phyloP scores from a whole-genome alignment of 35 echinoderm and acorn worm genomes.

The Apostichopus parvimensis region DNA sequence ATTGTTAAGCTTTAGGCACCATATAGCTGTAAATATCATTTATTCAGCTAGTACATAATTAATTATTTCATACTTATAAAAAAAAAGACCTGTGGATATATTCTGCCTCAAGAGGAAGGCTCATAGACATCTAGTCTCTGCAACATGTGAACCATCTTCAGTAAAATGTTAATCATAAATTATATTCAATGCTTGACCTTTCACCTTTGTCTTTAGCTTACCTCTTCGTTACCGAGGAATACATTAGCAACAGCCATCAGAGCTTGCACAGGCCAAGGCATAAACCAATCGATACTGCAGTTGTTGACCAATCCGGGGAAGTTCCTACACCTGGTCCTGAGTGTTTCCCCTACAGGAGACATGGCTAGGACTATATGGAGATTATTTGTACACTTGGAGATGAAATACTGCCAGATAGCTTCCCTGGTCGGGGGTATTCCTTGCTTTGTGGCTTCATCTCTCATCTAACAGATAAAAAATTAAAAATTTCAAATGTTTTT shows the following conservation, averaged over 20 bases:
- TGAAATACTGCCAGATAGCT: slow-evolving; percentile 95
- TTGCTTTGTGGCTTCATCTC: slow-evolving; percentile 87
- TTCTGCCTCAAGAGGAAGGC: no score
- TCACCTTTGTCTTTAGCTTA: background rate
- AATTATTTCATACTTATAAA: no score
- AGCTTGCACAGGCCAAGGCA: slow-evolving; percentile 93
- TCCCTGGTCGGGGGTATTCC: slow-evolving; percentile 81
- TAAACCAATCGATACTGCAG: slow-evolving; percentile 98
- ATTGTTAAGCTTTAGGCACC: no score
- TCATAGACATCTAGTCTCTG: no score
- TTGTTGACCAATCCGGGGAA: slow-evolving; percentile 99
- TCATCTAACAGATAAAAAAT: slow-evolving; percentile 58
- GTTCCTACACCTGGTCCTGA: slow-evolving; percentile 90
- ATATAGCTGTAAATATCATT: no score
- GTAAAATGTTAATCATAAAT: no score
- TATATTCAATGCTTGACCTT: background rate
- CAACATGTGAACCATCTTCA: no score
- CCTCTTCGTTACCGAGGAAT: slow-evolving; percentile 92
- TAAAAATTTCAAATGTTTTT: background rate
- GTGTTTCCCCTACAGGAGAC: slow-evolving; percentile 93
- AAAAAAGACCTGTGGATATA: background rate
- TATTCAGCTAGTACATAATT: no score
- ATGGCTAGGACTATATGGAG: slow-evolving; percentile 95
- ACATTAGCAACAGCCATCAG: slow-evolving; percentile 70
- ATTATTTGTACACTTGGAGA: slow-evolving; percentile 85